A percentile compares a stretch with the other conserved stretches of the same genome.
Conservation (phyloP, 2,113 vertebrate genomes). For the Tringa solitaria region DNA sequence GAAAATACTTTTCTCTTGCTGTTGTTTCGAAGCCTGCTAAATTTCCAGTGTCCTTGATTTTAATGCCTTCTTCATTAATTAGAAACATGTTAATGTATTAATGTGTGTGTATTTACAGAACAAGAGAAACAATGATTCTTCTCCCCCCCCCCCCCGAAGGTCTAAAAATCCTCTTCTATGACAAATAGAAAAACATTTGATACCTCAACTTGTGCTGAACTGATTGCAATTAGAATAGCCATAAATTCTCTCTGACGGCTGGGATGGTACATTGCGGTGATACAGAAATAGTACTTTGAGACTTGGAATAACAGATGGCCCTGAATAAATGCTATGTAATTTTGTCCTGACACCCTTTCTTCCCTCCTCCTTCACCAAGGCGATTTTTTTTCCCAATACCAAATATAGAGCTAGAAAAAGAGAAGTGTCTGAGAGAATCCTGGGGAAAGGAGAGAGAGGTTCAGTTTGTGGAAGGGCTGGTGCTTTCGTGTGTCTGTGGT, state of each 20-base stretch:
- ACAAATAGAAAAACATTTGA: not conserved
- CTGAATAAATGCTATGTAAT: slow-evolving; percentile 60
- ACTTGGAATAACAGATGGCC: slow-evolving; percentile 58
- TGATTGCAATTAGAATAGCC: slow-evolving; percentile 22
- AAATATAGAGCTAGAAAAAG: slow-evolving; percentile 37
- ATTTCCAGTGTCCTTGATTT: not conserved
- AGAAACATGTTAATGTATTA: not conserved
- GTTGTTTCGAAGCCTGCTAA: not conserved
- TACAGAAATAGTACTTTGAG: slow-evolving; percentile 52
- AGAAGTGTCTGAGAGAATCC: not conserved
- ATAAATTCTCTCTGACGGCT: not conserved
- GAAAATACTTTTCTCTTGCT: not conserved
- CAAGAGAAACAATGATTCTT: not conserved
- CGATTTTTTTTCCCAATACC: not conserved
- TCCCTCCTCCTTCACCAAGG: slow-evolving; percentile 42
- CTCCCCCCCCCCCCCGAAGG: not conserved
- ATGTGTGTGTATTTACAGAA: not conserved
- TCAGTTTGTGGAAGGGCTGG: not conserved
- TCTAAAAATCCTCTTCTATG: not conserved
- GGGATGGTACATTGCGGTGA: not conserved
- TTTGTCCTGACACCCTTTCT: slow-evolving; percentile 52
- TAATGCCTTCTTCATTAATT: not conserved
- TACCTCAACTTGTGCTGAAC: not conserved
- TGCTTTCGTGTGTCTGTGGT: not conserved
- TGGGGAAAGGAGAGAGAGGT: not conserved